Evolutionary conservation across 2,797 vertebrate genomes (phyloP).

Genomic region (Schizothorax lantsangensis): DNA sequence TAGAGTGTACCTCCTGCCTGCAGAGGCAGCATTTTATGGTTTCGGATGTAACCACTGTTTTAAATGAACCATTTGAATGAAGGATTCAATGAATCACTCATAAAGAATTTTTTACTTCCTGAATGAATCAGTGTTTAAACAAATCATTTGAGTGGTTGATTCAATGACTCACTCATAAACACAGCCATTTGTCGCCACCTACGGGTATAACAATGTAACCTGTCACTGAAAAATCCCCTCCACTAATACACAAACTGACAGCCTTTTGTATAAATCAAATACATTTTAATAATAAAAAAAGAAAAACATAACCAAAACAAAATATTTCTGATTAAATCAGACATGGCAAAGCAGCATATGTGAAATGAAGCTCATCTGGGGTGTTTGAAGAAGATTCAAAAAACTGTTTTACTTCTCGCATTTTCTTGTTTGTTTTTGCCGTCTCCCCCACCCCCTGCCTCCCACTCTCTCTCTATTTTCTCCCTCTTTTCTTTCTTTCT

Average conservation of each 20-base stretch:
- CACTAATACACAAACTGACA: not conserved
- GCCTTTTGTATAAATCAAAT: not conserved
- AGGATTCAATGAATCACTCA: not conserved
- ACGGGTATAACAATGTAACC: not conserved
- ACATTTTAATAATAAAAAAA: conserved; percentile 35
- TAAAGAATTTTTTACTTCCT: not conserved
- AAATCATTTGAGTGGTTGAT: not conserved
- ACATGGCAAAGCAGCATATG: conserved; percentile 57
- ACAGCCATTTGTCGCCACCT: not conserved
- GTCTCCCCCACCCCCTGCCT: conserved; percentile 61
- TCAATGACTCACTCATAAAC: not conserved
- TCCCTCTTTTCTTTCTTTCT: conserved; percentile 33
- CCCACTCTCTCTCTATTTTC: conserved; percentile 49
- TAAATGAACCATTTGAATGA: not conserved
- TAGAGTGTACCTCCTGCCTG: no score
- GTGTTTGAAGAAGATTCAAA: conserved; percentile 76
- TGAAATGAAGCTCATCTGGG: conserved; percentile 71
- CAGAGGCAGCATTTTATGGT: no score
- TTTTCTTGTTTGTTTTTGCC: conserved; percentile 79
- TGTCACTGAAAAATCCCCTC: not conserved
- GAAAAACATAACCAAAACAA: conserved; percentile 41
- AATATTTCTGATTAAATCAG: conserved; percentile 51
- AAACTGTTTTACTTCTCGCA: conserved; percentile 67
- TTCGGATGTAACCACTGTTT: not conserved
- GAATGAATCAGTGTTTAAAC: not conserved